Base-by-base conservation (phyloP, 2,797 vertebrate species). In the Chanos chanos region DNA sequence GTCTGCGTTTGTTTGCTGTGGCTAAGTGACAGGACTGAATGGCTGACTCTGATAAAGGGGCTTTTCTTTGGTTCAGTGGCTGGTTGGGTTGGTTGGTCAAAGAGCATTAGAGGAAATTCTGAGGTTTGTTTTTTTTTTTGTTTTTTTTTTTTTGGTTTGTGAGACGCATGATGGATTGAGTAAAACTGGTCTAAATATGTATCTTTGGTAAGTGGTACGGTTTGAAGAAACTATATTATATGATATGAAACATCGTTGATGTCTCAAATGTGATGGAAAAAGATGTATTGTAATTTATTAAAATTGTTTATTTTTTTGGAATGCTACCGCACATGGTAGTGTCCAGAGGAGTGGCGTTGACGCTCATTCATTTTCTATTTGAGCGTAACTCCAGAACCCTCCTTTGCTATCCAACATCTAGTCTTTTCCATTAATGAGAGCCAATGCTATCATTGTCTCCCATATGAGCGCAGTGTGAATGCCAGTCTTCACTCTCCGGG, bases 1-100 rank as follows among this genome's bases (percentile, higher is more conserved):
- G 57, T 64, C 65, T 60, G 40, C 64, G 61, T 69, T 73, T 73
- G 66, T 68, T 61, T 64, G 64, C 39, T 25, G 37, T 48, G 39
- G 54, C 49, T 59, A 63, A 70, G 58, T 69, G 62, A 70, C 62
- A 63, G 66, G 47, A 60, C 62, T 58, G 57, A 65, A 62, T 47
- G 57, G 44, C 44, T 12, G 48, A 41, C 36, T 53, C 57, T 63
- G 62, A 69, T 70, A 69, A 66, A 53, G 52, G 18, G 48, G 61
- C 55, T 65, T 52, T 51, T 55, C 50, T 48, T 60, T 61, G 68
- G 61, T 69, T 69, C 60, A 58, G 33, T 69, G 61, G 13, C 52
- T 53, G 41, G 61, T 66, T 66, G 54, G 48, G 40, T 52, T 50
- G 40, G n/a, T n/a, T n/a, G n/a, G n/a, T n/a, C n/a, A n/a, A n/a